These are phyloP conservation scores for Pachycephus smyrnensis DNA, from an alignment of 2,888 invertebrate genomes.

Conservation along the genomic window DNA sequence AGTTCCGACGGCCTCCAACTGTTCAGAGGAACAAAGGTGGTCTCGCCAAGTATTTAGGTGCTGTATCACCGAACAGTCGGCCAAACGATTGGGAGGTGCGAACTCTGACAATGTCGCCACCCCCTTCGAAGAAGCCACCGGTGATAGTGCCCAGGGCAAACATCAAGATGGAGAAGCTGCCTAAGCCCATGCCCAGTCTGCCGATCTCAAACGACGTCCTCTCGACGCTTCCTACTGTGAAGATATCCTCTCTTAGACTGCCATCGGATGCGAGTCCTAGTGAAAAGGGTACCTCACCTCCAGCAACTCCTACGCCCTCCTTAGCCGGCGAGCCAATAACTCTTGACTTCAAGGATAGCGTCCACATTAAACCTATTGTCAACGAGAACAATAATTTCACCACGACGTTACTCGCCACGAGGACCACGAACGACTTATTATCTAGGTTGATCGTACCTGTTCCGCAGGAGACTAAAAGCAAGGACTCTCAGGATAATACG, in stretches of 20 bases:
- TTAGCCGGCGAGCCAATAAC: constrained; percentile 28
- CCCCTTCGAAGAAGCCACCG: constrained; percentile 66
- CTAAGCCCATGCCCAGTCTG: constrained; percentile 70
- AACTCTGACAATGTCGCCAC: constrained; percentile 56
- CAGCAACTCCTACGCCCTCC: constrained; percentile 33
- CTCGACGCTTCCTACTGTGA: constrained; percentile 53
- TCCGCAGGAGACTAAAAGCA: constrained; percentile 34
- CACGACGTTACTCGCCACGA: constrained; percentile 24
- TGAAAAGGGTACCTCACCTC: constrained; percentile 36
- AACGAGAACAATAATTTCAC: constrained; percentile 62
- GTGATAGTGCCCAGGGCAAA: constrained; percentile 70
- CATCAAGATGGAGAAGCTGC: constrained; percentile 70
- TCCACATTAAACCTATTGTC: constrained; percentile 43
- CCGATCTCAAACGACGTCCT: constrained; percentile 54
- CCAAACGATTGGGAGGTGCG: constrained; percentile 56
- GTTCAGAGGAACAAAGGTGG: constrained; percentile 63
- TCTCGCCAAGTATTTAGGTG: constrained; percentile 55
- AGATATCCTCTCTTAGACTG: constrained; percentile 50
- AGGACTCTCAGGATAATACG: constrained; percentile 58
- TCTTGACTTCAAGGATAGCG: constrained; percentile 33
- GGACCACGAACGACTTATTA: constrained; percentile 30
- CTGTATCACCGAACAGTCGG: constrained; percentile 36
- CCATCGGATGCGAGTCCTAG: constrained; percentile 54
- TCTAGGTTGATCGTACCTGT: constrained; percentile 21
- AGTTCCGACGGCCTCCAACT: constrained; percentile 61